Conservation (phyloP, 1,140 invertebrate species). For the Hyles vespertilio region DNA sequence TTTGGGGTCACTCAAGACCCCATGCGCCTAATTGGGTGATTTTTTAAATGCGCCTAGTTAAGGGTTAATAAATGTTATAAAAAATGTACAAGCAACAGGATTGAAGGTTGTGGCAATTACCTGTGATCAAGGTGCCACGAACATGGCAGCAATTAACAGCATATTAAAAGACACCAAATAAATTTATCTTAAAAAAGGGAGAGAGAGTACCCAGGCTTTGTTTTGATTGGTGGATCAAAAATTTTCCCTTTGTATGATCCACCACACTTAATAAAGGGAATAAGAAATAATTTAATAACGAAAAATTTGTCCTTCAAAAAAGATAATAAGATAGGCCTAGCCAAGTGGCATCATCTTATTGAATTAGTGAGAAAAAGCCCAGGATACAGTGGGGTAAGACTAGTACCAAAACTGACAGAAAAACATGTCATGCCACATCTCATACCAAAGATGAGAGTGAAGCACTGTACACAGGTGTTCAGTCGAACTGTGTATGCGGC, state of each 20-base stretch:
- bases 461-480: slow-evolving; percentile 18
- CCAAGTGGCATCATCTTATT: slow-evolving; percentile 18
- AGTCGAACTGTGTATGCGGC: slow-evolving; percentile 9
- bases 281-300: slow-evolving; percentile 14
- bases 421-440: slow-evolving; percentile 11
- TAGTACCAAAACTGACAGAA: slow-evolving; percentile 17
- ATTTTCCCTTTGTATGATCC: slow-evolving; percentile 11
- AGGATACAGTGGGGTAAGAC: slow-evolving; percentile 14
- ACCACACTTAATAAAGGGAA: slow-evolving; percentile 15
- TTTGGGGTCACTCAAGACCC: too few species aligned
- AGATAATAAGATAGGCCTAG: slow-evolving; percentile 2
- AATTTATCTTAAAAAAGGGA: too few species aligned
- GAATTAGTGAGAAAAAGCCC: slow-evolving; percentile 13
- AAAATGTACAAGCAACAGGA: too few species aligned
- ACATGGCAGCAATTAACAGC: too few species aligned
- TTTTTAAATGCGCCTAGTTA: too few species aligned
- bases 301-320: slow-evolving; percentile 13
- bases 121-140: too few species aligned
- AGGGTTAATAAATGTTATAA: too few species aligned
- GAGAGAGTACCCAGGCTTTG: too few species aligned
- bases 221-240: background rate
- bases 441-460: slow-evolving; percentile 23
- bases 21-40: too few species aligned
- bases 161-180: too few species aligned
- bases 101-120: too few species aligned